Evolutionary conservation across 2,888 invertebrate genomes (phyloP).

Genomic region (Morpho deidamia): DNA sequence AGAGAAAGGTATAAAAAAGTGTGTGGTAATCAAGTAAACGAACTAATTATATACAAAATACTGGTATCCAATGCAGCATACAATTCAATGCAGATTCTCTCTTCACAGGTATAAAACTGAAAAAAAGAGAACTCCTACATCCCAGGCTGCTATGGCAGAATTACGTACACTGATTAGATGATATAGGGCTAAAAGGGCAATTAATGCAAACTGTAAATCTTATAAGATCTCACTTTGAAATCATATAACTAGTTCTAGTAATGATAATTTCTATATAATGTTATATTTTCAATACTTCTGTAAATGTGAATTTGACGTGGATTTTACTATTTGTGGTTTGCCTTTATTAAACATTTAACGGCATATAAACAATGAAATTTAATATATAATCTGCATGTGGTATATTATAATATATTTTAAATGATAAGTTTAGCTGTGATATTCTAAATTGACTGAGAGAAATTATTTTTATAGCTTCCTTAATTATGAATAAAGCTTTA

Average conservation of each 20-base stretch:
- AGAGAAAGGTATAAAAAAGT: too few species aligned
- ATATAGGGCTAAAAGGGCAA: conserved; percentile 31
- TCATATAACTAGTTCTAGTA: conserved; percentile 15
- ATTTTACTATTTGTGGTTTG: too few species aligned
- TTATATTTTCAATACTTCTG: too few species aligned
- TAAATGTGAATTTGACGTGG: too few species aligned
- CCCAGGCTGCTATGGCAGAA: conserved; percentile 62
- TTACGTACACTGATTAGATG: conserved; percentile 59
- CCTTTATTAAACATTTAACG: too few species aligned
- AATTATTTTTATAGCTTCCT: conserved; percentile 50
- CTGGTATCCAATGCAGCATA: too few species aligned
- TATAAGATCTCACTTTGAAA: conserved; percentile 29
- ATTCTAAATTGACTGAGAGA: conserved; percentile 55
- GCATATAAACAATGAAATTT: too few species aligned
- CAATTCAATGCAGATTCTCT: too few species aligned
- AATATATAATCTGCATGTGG: too few species aligned
- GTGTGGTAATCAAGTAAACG: too few species aligned
- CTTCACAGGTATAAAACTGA: conserved; percentile 59
- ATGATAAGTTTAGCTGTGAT: conserved; percentile 53
- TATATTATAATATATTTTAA: conserved; percentile 5
- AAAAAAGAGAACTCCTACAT: conserved; percentile 55
- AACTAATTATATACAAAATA: too few species aligned
- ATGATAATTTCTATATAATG: too few species aligned
- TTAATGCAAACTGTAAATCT: background rate
- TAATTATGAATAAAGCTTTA: conserved; percentile 20